Percentiles rank a stretch among this genome's conserved stretches.
Conservation (phyloP, 2,113 vertebrate species). For the Anolis sagrei region DNA sequence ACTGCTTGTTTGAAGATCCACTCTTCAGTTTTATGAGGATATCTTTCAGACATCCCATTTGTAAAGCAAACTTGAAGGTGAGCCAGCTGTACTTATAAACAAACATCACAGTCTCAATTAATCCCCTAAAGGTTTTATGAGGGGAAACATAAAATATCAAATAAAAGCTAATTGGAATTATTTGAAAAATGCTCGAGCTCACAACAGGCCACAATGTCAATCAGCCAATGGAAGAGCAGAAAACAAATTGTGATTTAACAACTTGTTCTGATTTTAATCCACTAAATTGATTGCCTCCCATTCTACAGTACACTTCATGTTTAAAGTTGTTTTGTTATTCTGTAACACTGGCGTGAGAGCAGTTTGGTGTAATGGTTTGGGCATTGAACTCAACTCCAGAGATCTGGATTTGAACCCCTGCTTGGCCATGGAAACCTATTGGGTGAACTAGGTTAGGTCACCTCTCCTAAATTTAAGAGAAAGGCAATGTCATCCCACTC, state of each 20-base stretch:
- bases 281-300: slow-evolving; percentile 70
- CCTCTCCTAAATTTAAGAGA: no score
- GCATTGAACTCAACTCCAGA: no score
- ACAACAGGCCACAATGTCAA: slow-evolving; percentile 73
- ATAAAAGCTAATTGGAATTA: slow-evolving; percentile 86
- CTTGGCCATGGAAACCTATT: no score
- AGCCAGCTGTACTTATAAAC: slow-evolving; percentile 84
- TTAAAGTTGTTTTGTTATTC: slow-evolving; percentile 75
- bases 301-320: slow-evolving; percentile 66
- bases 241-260: slow-evolving; percentile 70
- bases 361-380: no score
- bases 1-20: slow-evolving; percentile 74
- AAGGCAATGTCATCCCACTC: no score
- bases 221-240: slow-evolving; percentile 69
- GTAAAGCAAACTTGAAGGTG: slow-evolving; percentile 79
- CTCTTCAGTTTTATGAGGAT: slow-evolving; percentile 73
- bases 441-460: no score
- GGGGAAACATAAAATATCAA: slow-evolving; percentile 88
- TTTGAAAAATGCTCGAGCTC: slow-evolving; percentile 78
- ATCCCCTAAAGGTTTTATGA: slow-evolving; percentile 84
- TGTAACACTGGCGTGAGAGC: slow-evolving; percentile 28
- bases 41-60: slow-evolving; percentile 76
- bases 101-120: slow-evolving; percentile 83
- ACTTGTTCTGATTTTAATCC: slow-evolving; percentile 74
- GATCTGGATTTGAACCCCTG: no score